phyloP scores from a whole-genome alignment of 2,113 vertebrate genomes.

The Rhinogobius similis region DNA sequence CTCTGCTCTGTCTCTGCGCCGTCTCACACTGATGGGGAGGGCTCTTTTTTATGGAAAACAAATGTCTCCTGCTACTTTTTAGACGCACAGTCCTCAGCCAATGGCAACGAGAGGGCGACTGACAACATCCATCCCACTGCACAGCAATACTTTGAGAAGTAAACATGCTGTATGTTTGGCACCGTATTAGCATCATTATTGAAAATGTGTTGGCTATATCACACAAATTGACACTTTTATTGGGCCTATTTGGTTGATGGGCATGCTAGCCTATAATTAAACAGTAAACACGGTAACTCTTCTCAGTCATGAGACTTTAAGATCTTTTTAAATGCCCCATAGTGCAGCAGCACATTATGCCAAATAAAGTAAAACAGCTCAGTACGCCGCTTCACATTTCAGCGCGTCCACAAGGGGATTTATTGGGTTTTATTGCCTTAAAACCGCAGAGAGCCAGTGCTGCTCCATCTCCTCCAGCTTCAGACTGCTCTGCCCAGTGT shows the following conservation, averaged over 20 bases:
- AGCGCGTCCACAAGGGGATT: conserved; percentile 67
- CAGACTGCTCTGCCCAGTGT: not conserved
- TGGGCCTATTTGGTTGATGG: not conserved
- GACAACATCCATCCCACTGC: conserved; percentile 84
- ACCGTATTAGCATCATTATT: not conserved
- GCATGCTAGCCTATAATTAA: not conserved
- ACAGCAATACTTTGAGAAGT: conserved; percentile 79
- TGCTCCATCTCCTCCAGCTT: conserved; percentile 33
- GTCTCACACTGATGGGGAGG: conserved; percentile 85
- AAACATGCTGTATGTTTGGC: conserved; percentile 11
- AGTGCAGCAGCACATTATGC: conserved; percentile 34
- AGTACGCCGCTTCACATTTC: conserved; percentile 61
- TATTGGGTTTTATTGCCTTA: conserved; percentile 73
- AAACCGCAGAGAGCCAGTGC: conserved; percentile 69
- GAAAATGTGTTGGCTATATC: not conserved
- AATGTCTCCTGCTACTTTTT: conserved; percentile 96
- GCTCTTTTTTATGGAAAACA: conserved; percentile 81
- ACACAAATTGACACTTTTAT: not conserved
- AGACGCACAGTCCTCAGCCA: conserved; percentile 96
- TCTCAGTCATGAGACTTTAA: too few species aligned
- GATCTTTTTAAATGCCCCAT: not conserved
- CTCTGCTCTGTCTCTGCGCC: conserved; percentile 81
- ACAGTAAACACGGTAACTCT: too few species aligned
- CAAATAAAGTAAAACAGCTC: conserved; percentile 39
- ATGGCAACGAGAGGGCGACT: conserved; percentile 90